These are phyloP conservation scores for Chymomyza procnemis DNA, from an alignment of 2,888 invertebrate species.

Conservation along the genomic window DNA sequence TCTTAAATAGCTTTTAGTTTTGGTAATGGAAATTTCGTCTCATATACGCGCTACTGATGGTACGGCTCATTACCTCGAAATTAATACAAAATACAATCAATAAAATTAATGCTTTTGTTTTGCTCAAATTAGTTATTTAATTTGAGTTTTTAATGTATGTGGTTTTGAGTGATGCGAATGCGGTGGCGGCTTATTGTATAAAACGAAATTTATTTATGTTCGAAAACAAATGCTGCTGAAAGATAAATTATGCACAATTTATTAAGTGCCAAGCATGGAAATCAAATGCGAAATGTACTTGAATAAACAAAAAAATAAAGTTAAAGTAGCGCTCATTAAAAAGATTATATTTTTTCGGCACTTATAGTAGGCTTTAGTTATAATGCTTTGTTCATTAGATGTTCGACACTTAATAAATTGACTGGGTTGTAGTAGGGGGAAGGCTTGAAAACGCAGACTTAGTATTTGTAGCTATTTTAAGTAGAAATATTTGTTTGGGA, in stretches of 20 bases:
- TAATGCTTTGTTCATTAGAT: slow-evolving; percentile 1
- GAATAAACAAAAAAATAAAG: no score
- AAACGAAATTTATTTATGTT: slow-evolving; percentile 27
- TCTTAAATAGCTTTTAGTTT: neutral
- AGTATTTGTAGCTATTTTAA: no score
- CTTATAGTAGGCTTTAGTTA: no score
- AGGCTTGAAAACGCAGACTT: no score
- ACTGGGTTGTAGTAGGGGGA: neutral
- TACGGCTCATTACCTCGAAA: slow-evolving; percentile 43
- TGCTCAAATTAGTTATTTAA: slow-evolving; percentile 46
- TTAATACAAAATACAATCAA: neutral
- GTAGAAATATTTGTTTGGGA: no score
- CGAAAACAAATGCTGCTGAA: slow-evolving; percentile 44
- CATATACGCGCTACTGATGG: neutral
- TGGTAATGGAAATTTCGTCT: neutral
- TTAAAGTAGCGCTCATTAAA: slow-evolving; percentile 7
- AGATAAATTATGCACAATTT: slow-evolving; percentile 62
- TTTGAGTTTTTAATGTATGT: slow-evolving; percentile 41
- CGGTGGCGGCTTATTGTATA: neutral
- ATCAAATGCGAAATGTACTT: neutral
- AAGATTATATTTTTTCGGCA: slow-evolving; percentile 5
- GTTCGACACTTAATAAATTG: slow-evolving; percentile 53
- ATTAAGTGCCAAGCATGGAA: slow-evolving; percentile 38
- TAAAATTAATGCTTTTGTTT: slow-evolving; percentile 33
- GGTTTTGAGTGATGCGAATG: neutral